These are phyloP conservation scores for Artibeus lituratus DNA, from an alignment of 2,797 vertebrate species.

Conservation along the genomic window DNA sequence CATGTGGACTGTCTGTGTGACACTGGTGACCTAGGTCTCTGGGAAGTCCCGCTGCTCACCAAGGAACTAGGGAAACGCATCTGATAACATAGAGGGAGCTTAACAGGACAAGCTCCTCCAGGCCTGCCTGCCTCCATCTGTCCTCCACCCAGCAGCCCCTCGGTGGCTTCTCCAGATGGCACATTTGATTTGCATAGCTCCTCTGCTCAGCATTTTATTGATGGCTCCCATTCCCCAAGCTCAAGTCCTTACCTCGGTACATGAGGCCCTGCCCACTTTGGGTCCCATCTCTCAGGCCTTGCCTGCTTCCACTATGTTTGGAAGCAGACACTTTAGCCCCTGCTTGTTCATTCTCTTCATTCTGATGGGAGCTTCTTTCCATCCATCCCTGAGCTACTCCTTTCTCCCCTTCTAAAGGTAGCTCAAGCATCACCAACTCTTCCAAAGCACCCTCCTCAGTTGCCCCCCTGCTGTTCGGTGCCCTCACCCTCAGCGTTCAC, in stretches of 20 bases:
- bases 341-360: background rate
- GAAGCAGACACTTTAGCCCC: background rate
- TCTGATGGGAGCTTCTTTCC: background rate
- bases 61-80: background rate
- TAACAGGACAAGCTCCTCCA: background rate
- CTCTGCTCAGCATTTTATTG: background rate
- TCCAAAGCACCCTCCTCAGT: background rate
- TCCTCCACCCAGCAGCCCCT: background rate
- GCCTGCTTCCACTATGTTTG: rapidly evolving
- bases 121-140: background rate
- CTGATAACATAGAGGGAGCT: background rate
- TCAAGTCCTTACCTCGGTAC: background rate
- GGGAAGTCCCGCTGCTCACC: background rate
- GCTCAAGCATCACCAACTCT: background rate
- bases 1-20: background rate
- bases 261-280: rapidly evolving
- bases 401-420: background rate
- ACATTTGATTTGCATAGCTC: too few relatives aligned
- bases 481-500: background rate
- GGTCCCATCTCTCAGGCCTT: too few relatives aligned
- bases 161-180: background rate
- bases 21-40: background rate
- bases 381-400: too few relatives aligned
- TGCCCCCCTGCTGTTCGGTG: background rate
- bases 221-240: background rate